Conservation (phyloP, 2,797 vertebrate genomes). For the Danio choprae region DNA sequence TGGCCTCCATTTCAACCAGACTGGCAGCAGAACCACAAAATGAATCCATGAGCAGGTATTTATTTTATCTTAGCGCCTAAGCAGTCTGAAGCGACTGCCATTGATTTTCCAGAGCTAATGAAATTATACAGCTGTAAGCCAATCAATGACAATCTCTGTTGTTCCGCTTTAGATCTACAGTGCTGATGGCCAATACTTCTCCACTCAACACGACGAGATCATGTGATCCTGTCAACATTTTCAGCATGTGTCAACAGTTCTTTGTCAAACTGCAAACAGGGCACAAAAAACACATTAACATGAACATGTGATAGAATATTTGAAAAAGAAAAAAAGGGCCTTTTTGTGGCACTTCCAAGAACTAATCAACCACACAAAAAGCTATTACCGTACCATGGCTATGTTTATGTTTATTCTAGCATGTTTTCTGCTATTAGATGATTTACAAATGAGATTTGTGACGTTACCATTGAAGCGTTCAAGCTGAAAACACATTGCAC, state of each 20-base stretch:
- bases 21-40: not conserved
- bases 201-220: conserved; percentile 19
- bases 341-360: not conserved
- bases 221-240: not conserved
- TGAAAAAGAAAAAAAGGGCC: not conserved
- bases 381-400: not conserved
- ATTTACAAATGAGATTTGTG: not conserved
- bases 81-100: conserved; percentile 12
- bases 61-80: conserved; percentile 26
- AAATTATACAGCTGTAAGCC: conserved; percentile 37
- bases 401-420: conserved; percentile 2
- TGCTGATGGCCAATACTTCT: conserved; percentile 33
- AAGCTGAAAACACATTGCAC: not conserved
- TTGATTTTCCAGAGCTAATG: conserved; percentile 47
- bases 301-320: not conserved
- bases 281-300: not conserved
- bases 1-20: not conserved
- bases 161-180: conserved; percentile 45
- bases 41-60: conserved; percentile 1
- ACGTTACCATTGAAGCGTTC: not conserved
- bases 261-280: not conserved
- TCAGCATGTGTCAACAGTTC: conserved; percentile 13
- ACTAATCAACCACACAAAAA: not conserved
- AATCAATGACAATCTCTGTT: conserved; percentile 48
- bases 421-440: not conserved